These are phyloP conservation scores for Callorhinus ursinus DNA, from an alignment of 2,113 vertebrate species.

Conservation along the genomic window DNA sequence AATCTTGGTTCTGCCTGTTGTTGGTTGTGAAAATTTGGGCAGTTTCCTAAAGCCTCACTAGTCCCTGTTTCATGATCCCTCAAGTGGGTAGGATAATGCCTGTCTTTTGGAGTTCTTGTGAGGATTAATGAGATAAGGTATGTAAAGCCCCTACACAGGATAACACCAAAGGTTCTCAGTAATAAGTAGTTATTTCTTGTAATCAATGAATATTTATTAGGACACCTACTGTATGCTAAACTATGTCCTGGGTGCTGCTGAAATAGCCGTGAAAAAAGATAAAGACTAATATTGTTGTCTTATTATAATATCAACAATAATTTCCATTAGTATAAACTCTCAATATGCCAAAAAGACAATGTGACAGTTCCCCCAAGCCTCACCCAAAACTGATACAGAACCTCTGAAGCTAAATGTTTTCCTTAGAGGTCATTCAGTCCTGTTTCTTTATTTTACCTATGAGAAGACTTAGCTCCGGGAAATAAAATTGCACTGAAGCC, in stretches of 20 bases:
- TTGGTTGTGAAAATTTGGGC: not conserved
- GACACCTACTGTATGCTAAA: not conserved
- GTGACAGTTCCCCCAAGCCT: not conserved
- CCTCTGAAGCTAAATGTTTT: not conserved
- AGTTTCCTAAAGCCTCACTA: not conserved
- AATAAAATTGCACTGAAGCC: slow-evolving; percentile 29
- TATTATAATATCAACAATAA: not conserved
- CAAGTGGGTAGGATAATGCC: not conserved
- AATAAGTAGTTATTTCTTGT: not conserved
- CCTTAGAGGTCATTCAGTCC: not conserved
- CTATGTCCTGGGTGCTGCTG: not conserved
- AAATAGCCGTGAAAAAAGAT: not conserved
- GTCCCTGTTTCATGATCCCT: not conserved
- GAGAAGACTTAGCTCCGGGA: slow-evolving; percentile 39
- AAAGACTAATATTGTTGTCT: not conserved
- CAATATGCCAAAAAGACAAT: not conserved
- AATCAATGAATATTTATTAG: slow-evolving; percentile 20
- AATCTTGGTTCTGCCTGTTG: not conserved
- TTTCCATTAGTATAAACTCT: not conserved
- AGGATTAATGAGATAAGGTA: slow-evolving; percentile 5
- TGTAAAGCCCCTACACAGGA: not conserved
- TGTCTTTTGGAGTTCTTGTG: not conserved
- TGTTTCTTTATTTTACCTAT: slow-evolving; percentile 19
- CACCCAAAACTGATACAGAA: not conserved
- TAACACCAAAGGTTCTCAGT: not conserved